A percentile compares a stretch with the other conserved stretches of the same genome.
Evolutionary conservation across 1,140 invertebrate species (phyloP).

Genomic region (Ooceraea biroi): DNA sequence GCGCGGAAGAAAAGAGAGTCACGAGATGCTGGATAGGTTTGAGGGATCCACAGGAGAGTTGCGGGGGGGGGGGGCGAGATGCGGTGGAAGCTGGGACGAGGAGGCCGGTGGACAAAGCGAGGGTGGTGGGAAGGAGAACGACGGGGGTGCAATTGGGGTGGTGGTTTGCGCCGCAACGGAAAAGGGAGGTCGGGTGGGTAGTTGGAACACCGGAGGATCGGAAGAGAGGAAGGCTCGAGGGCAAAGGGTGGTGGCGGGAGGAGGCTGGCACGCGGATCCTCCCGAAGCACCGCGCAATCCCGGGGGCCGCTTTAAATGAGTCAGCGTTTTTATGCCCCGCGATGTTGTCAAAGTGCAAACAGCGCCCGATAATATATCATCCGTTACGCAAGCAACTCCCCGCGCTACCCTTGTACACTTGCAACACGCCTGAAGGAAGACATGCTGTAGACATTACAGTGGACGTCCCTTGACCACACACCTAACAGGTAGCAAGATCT

Average conservation of each 20-base stretch:
- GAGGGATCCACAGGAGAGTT: conserved; percentile 43
- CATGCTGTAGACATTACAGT: conserved; percentile 49
- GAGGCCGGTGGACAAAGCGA: conserved; percentile 63
- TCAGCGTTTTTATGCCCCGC: conserved; percentile 87
- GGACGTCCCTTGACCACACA: conserved; percentile 28
- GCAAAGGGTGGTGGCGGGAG: conserved; percentile 55
- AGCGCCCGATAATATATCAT: conserved; percentile 86
- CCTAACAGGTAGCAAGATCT: conserved; percentile 22
- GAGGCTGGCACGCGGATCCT: conserved; percentile 79
- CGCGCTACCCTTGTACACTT: conserved; percentile 53
- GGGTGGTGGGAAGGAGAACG: conserved; percentile 57
- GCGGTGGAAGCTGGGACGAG: conserved; percentile 62
- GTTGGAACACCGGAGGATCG: conserved; percentile 67
- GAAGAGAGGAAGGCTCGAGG: conserved; percentile 68
- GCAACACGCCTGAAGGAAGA: conserved; percentile 50
- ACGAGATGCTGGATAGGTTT: conserved; percentile 75
- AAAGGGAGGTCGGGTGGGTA: conserved; percentile 66
- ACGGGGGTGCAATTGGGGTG: conserved; percentile 65
- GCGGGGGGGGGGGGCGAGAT: conserved; percentile 38
- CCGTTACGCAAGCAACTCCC: conserved; percentile 80
- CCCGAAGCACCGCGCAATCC: conserved; percentile 81
- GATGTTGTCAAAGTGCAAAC: conserved; percentile 87
- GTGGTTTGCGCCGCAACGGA: conserved; percentile 54
- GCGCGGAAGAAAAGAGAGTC: conserved; percentile 82
- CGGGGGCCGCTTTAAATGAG: conserved; percentile 87